These are phyloP conservation scores for Eupleurogrammus muticus DNA, from an alignment of 2,797 vertebrate species.

Conservation along the genomic window DNA sequence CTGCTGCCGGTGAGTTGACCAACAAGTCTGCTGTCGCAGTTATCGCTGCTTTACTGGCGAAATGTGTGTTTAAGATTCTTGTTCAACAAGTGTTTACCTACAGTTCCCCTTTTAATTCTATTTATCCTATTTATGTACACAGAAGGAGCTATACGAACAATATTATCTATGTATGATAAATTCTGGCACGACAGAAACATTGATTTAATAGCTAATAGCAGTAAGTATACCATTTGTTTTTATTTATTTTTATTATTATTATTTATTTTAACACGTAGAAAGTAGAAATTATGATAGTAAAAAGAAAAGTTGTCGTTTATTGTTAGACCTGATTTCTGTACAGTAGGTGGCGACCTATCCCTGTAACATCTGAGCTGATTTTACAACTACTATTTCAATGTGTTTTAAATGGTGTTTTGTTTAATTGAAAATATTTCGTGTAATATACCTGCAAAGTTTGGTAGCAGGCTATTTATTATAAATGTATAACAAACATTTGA, in stretches of 20 bases:
- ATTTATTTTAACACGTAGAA: not conserved
- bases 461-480: not conserved
- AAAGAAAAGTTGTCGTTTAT: not conserved
- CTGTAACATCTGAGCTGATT: no score
- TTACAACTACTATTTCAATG: not conserved
- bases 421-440: not conserved
- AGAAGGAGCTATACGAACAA: not conserved
- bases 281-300: not conserved
- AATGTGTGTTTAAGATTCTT: not conserved
- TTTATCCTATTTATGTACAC: not conserved
- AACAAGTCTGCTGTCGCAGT: not conserved
- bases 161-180: not conserved
- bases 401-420: not conserved
- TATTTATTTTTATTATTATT: no score
- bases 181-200: not conserved
- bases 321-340: not conserved
- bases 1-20: constrained; percentile 64
- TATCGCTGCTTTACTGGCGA: not conserved
- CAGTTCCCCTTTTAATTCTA: not conserved
- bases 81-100: fast-evolving
- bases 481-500: not conserved
- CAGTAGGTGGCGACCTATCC: constrained; percentile 29
- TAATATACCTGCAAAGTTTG: no score
- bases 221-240: no score
- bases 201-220: no score